Percentiles rank a stretch among this genome's conserved stretches.
phyloP scores from a whole-genome alignment of 2,113 vertebrate species.

The Lepus europaeus region DNA sequence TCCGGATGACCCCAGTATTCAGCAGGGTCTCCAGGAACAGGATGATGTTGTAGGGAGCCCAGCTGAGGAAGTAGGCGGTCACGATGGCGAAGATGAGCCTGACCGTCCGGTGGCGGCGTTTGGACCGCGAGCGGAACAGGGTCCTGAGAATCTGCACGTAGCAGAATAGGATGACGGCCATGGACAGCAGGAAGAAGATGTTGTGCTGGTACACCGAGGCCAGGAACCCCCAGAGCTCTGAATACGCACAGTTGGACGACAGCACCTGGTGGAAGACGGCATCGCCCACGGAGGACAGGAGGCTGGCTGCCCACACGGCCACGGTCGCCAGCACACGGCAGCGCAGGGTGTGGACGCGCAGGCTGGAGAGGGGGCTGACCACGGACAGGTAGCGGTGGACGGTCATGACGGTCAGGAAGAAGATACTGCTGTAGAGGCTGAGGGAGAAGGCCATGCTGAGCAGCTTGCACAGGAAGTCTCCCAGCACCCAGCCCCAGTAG shows the following conservation, averaged over 20 bases:
- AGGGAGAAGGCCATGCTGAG: constrained; percentile 90
- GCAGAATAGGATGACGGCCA: constrained; percentile 90
- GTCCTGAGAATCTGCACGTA: constrained; percentile 91
- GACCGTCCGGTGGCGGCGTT: constrained; percentile 91
- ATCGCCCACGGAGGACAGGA: constrained; percentile 87
- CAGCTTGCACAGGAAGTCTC: constrained; percentile 89
- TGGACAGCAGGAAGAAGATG: constrained; percentile 89
- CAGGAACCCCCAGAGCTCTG: constrained; percentile 66
- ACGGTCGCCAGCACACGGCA: constrained; percentile 83
- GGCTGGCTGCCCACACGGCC: constrained; percentile 89
- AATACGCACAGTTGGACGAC: constrained; percentile 81
- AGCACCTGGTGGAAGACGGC: constrained; percentile 83
- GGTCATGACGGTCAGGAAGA: constrained; percentile 94
- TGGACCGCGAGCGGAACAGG: constrained; percentile 88
- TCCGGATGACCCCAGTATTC: neutral
- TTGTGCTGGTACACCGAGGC: constrained; percentile 91
- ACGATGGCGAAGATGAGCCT: constrained; percentile 94
- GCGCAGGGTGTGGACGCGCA: constrained; percentile 84
- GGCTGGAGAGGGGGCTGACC: constrained; percentile 89
- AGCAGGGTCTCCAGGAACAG: constrained; percentile 88
- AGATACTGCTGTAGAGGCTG: constrained; percentile 94
- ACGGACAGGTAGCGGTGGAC: constrained; percentile 92
- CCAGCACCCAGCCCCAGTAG: constrained; percentile 90
- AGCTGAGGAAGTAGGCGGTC: constrained; percentile 93
- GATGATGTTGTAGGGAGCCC: constrained; percentile 94